phyloP scores from a whole-genome alignment of 2,797 vertebrate species.

The Poecilia gillii region DNA sequence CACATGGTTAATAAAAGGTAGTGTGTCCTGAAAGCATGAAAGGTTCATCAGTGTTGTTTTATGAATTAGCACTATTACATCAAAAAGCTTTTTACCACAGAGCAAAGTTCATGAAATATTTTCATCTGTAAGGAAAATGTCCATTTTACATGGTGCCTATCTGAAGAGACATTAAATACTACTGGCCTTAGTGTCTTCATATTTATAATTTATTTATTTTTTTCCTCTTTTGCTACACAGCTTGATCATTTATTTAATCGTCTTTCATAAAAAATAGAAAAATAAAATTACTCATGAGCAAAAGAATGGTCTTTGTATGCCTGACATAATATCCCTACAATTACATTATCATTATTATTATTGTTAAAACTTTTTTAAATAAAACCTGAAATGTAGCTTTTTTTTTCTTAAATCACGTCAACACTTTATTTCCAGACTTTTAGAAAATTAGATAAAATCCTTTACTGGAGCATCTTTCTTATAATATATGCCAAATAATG shows the following conservation, averaged over 20 bases:
- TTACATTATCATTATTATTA: slow-evolving; percentile 3
- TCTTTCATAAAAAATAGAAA: slow-evolving; percentile 48
- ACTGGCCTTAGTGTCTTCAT: slow-evolving; percentile 71
- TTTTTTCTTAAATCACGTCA: background rate
- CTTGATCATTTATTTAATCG: slow-evolving; percentile 69
- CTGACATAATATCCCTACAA: slow-evolving; percentile 13
- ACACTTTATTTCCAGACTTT: background rate
- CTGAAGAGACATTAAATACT: slow-evolving; percentile 75
- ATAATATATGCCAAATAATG: background rate
- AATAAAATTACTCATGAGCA: slow-evolving; percentile 29
- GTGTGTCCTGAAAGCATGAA: slow-evolving; percentile 95
- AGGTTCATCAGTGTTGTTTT: slow-evolving; percentile 97
- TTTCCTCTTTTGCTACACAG: slow-evolving; percentile 67
- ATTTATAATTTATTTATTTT: slow-evolving; percentile 77
- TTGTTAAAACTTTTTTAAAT: background rate
- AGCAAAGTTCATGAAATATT: slow-evolving; percentile 95
- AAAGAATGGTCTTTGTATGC: slow-evolving; percentile 29
- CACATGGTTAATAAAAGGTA: slow-evolving; percentile 92
- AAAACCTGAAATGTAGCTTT: background rate
- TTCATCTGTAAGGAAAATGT: slow-evolving; percentile 88
- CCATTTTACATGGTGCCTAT: slow-evolving; percentile 82
- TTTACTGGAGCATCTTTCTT: background rate
- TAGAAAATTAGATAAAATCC: background rate
- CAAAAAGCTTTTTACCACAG: slow-evolving; percentile 97
- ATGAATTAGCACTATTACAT: slow-evolving; percentile 97